Evolutionary conservation across 2,888 invertebrate species (phyloP).

Genomic region (Dicyrtoma fusca): DNA sequence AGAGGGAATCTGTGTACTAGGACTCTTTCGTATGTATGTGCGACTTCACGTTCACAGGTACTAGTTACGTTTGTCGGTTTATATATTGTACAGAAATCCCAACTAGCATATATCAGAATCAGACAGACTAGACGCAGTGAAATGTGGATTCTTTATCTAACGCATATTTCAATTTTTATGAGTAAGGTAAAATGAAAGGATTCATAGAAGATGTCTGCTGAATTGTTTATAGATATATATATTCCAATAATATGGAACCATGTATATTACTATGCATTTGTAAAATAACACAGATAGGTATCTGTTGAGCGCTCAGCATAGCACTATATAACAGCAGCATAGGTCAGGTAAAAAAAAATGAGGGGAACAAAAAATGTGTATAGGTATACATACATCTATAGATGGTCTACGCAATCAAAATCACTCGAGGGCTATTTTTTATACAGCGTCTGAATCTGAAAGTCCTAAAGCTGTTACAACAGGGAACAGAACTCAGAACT

Average conservation of each 20-base stretch:
- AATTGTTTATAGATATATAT: background rate
- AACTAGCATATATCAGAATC: too few species aligned
- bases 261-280: background rate
- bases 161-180: too few species aligned
- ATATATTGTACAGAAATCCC: too few species aligned
- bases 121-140: too few species aligned
- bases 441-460: conserved; percentile 14
- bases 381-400: background rate
- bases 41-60: too few species aligned
- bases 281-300: background rate
- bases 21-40: too few species aligned
- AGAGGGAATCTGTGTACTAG: too few species aligned
- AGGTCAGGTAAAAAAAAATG: conserved; percentile 11
- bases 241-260: background rate
- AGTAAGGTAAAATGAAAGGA: too few species aligned
- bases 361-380: background rate
- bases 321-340: background rate
- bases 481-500: background rate
- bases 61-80: too few species aligned
- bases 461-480: conserved; percentile 11
- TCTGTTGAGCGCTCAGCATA: too few species aligned
- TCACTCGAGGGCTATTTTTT: conserved; percentile 29
- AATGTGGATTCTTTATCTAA: too few species aligned
- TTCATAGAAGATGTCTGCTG: too few species aligned
- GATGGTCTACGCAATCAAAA: background rate